Percentiles rank a stretch among this genome's conserved stretches.
Conservation (phyloP, 2,888 invertebrate species). For the Bugula neritina region DNA sequence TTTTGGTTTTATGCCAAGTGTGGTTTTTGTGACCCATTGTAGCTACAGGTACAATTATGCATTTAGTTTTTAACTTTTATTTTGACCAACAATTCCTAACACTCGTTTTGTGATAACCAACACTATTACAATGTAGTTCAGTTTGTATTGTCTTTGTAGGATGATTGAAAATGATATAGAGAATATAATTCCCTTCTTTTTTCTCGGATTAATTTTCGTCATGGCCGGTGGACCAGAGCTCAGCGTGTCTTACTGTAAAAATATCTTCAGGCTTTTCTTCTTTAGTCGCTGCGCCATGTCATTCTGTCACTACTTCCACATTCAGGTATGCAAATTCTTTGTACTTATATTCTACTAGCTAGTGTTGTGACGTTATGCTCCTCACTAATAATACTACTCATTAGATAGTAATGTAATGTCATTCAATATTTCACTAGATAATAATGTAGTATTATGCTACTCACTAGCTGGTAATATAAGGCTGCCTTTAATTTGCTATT, state of each 20-base stretch:
- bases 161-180: slow-evolving; percentile 6
- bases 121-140: too few relatives aligned
- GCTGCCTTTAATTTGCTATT: too few relatives aligned
- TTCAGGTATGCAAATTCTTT: neutral
- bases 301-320: neutral
- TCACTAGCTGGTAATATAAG: too few relatives aligned
- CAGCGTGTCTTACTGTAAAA: neutral
- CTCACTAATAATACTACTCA: neutral
- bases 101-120: too few relatives aligned
- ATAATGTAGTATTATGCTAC: too few relatives aligned
- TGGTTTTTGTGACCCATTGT: too few relatives aligned
- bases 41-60: too few relatives aligned
- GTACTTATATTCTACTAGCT: neutral
- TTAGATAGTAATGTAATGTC: too few relatives aligned
- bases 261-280: neutral
- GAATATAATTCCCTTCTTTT: slow-evolving; percentile 22
- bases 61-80: too few relatives aligned
- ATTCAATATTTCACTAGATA: too few relatives aligned
- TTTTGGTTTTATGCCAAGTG: too few relatives aligned
- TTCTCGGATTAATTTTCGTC: neutral
- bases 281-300: neutral
- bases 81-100: too few relatives aligned
- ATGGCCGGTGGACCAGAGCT: neutral
- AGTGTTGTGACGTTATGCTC: neutral
- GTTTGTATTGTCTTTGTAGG: neutral